phyloP scores from a whole-genome alignment of 35 echinoderm and acorn worm species.

The Acanthaster planci region DNA sequence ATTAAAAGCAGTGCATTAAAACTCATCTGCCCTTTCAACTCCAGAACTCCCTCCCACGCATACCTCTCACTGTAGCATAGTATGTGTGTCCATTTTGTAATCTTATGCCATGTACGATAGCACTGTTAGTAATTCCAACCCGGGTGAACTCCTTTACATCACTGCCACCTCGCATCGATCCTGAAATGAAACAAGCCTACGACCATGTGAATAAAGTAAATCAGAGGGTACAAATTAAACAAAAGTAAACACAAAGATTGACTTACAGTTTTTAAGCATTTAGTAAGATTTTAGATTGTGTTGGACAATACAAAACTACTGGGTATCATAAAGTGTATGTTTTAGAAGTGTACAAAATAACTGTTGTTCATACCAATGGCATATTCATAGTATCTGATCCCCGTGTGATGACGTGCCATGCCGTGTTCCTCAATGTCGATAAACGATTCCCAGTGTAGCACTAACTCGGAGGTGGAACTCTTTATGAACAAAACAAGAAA shows the following conservation, averaged over 20 bases:
- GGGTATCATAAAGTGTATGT: neutral
- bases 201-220: neutral
- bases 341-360: neutral
- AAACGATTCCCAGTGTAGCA: constrained; percentile 48
- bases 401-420: constrained; percentile 35
- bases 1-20: too few species aligned
- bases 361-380: constrained; percentile 27
- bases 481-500: neutral
- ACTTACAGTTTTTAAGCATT: neutral
- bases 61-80: constrained; percentile 50
- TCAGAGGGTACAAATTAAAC: neutral
- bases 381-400: constrained; percentile 40
- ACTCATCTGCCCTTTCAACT: too few species aligned
- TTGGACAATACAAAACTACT: neutral
- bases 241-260: neutral
- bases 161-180: constrained; percentile 6
- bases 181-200: too few species aligned
- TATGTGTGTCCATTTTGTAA: constrained; percentile 40
- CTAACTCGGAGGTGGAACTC: constrained; percentile 43
- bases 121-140: constrained; percentile 33
- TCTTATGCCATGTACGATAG: neutral
- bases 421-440: constrained; percentile 56
- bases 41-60: too few species aligned
- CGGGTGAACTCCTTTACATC: constrained; percentile 25
- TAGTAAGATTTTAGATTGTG: neutral